These are phyloP conservation scores for Dasysyrphus albostriatus DNA, from an alignment of 2,888 invertebrate species.

Conservation along the genomic window DNA sequence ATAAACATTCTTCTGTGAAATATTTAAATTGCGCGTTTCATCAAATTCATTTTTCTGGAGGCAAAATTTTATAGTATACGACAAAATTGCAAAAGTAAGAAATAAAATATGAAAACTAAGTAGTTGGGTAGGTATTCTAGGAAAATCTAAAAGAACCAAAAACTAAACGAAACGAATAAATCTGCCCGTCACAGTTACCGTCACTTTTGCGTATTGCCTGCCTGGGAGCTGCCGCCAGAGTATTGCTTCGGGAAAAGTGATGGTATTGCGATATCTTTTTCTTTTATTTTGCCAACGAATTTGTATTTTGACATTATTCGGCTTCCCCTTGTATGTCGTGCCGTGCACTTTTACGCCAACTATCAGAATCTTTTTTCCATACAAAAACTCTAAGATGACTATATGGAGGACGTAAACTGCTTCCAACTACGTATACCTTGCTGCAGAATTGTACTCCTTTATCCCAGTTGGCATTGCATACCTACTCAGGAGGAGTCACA, in stretches of 20 bases:
- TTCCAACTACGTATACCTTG: background rate
- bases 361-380: constrained; percentile 8
- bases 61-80: background rate
- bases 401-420: constrained; percentile 13
- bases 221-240: no score
- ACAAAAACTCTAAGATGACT: background rate
- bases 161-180: constrained; percentile 8
- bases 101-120: constrained; percentile 50
- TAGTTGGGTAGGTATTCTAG: constrained; percentile 29
- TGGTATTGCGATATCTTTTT: constrained; percentile 7
- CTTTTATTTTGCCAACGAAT: constrained; percentile 29
- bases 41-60: constrained; percentile 42
- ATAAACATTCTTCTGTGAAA: constrained; percentile 14
- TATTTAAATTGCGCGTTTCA: constrained; percentile 63
- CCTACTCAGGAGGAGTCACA: constrained; percentile 40
- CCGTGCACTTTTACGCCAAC: constrained; percentile 26
- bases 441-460: constrained; percentile 28
- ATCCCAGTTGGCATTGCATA: constrained; percentile 40
- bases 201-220: background rate
- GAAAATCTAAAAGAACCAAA: constrained; percentile 38
- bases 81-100: constrained; percentile 1
- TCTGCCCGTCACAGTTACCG: constrained; percentile 24
- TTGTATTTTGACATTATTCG: constrained; percentile 53
- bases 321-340: constrained; percentile 37
- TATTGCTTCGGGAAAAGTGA: background rate